Evolutionary conservation across 2,888 invertebrate genomes (phyloP), one percentile per base, ranked within the genome.

Genomic region (Rotaria magnacalcarata): DNA sequence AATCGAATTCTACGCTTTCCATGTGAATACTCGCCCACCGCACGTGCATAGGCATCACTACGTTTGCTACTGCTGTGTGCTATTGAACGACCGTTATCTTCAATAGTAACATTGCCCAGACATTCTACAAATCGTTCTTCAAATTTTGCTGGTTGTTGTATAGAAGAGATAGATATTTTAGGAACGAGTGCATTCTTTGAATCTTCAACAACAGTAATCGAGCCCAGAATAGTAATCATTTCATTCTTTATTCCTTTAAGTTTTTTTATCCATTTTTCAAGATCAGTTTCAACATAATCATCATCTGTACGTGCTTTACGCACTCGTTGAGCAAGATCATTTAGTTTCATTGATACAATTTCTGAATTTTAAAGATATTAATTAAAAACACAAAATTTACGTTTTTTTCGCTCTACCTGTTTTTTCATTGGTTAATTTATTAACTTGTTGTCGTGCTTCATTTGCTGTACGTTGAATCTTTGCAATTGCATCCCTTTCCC

Each of bases 251-350:
- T 34, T 67, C 11, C 16, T 34, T 67, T 14, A 27, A 67, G n/a
- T 27, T 16, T 10, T 16, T 10, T 34, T 34, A 0, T 34, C 67
- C 67, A 67, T 10, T 4, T n/a, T 27, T 67, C 14, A 16, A 67
- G 10, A 67, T 67, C 67, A n/a, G 27, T 67, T 67, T 67, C 67
- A 16, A 67, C 27, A 34, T 67, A 67, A 67, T 67, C 67, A 67
- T 67, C 67, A 67, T 67, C 67, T 27, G n/a, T 67, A 27, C 34
- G 67, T 14, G 67, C 67, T n/a, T 16, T 27, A 10, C n/a, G 67
- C 6, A 67, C 16, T 34, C 67, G 27, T 67, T 67, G 8, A 34
- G 67, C 34, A 14, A 67, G 34, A 27, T 67, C 34, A 34, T 67
- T 11, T 34, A 67, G n/a, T 67, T 67, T 7, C 14, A 34, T 67